Evolutionary conservation across 1,140 invertebrate species (phyloP), one percentile per base, ranked within the genome.

Genomic region (Aphelenchoides avenae): DNA sequence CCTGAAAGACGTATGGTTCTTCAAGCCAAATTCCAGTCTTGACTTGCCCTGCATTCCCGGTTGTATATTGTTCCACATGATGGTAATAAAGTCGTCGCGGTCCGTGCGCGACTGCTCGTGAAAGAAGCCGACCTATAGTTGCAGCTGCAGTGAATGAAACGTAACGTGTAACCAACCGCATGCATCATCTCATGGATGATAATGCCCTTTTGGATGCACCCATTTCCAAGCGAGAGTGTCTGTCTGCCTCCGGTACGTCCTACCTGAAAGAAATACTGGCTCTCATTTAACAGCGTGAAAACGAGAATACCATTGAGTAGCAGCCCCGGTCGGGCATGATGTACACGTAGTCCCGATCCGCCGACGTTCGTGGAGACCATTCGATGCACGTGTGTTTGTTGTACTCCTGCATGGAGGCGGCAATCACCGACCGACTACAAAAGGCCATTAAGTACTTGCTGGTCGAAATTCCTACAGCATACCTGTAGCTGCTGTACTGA

Each of bases 171-270:
- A n/a, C n/a, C n/a, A n/a, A 79, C 64, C 3, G 75, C 77, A 47
- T 81, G 79, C 50, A 75, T 77, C 22, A 80, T 56, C 52, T 81
- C 80, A 42, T 80, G 79, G 33, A 79, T 68, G 33, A 78, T 77
- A 54, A 73, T 75, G 43, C 65, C 72, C 40, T 77, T 76, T 40
- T 75, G 73, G 0, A 88, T 78, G 68, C 88, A 90, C 1, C 86
- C 86, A 0, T 86, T 85, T 0, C 78, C 81, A 3, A 82, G 66
- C 0, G 80, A 79, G 11, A 82, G 61, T 0, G 66, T 64, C 57
- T 86, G 86, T 5, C 82, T 80, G n/a, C 82, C 79, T 24, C 73
- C 71, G 9, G 46, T 70, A 57, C 63, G 34, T 11, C 65, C 65
- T 13, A 67, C 64, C 57, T 11, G 11, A 58, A 49, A 57, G 34